Percentiles rank a stretch among this genome's conserved stretches.
phyloP scores from a whole-genome alignment of 2,888 invertebrate species.

The Archaeoteleia sp. region DNA sequence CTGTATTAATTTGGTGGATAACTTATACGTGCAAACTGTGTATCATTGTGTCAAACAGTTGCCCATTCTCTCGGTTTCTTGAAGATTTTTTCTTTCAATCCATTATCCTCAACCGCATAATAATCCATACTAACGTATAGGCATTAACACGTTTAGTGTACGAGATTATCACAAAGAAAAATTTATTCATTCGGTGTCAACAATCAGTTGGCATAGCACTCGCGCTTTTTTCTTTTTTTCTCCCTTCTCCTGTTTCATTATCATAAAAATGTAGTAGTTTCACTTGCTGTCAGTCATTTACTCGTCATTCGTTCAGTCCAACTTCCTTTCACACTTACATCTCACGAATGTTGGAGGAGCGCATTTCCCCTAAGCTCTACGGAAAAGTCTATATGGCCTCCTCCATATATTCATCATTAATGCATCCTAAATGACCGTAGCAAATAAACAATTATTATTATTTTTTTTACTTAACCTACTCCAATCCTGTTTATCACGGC shows the following conservation, averaged over 20 bases:
- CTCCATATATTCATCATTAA: slow-evolving; percentile 53
- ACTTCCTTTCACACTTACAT: slow-evolving; percentile 55
- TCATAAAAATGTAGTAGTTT: slow-evolving; percentile 61
- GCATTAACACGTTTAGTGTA: slow-evolving; percentile 71
- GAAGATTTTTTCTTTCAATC: slow-evolving; percentile 55
- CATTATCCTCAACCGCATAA: slow-evolving; percentile 64
- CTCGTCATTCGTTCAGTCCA: slow-evolving; percentile 52
- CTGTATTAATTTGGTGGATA: no score
- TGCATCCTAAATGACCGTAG: slow-evolving; percentile 63
- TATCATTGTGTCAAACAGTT: slow-evolving; percentile 14
- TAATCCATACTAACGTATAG: slow-evolving; percentile 63
- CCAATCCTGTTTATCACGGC: slow-evolving; percentile 69
- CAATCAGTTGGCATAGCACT: slow-evolving; percentile 70
- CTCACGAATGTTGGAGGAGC: slow-evolving; percentile 58
- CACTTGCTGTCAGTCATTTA: slow-evolving; percentile 60
- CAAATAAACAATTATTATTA: slow-evolving; percentile 66
- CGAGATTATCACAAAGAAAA: slow-evolving; percentile 73
- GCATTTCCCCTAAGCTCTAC: slow-evolving; percentile 59
- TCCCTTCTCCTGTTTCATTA: slow-evolving; percentile 43
- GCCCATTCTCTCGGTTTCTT: slow-evolving; percentile 56
- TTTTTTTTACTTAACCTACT: slow-evolving; percentile 60
- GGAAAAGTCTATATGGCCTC: slow-evolving; percentile 59
- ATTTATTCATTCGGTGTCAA: slow-evolving; percentile 72
- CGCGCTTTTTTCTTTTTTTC: slow-evolving; percentile 57
- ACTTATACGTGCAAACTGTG: no score